These are phyloP conservation scores for Lanius ludovicianus DNA, from an alignment of 2,113 vertebrate species.

Conservation along the genomic window DNA sequence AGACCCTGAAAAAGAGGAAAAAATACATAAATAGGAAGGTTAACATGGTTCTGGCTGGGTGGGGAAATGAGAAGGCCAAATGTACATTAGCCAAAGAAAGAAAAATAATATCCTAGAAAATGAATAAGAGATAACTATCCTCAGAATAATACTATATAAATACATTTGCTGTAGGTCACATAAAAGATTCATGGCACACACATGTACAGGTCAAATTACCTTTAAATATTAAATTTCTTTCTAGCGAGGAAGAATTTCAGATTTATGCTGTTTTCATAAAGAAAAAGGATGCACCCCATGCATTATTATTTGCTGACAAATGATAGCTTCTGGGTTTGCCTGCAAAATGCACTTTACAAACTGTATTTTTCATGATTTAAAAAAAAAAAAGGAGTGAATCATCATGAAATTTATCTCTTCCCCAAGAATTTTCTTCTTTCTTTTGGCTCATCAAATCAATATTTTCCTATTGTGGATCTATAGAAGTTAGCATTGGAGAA, in stretches of 20 bases:
- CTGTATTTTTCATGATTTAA: not conserved
- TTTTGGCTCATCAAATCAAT: not conserved
- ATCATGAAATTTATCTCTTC: not conserved
- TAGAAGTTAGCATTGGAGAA: not conserved
- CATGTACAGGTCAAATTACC: constrained; percentile 82
- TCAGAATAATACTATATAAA: constrained; percentile 80
- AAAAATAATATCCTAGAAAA: constrained; percentile 77
- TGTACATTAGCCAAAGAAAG: constrained; percentile 66
- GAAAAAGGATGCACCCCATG: constrained; percentile 37
- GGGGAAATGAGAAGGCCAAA: constrained; percentile 80
- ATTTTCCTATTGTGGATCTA: not conserved
- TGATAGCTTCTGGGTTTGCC: constrained; percentile 14
- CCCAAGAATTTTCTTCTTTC: not conserved
- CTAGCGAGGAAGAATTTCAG: constrained; percentile 64
- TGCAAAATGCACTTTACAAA: not conserved
- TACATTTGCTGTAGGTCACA: constrained; percentile 82
- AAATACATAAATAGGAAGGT: constrained; percentile 70
- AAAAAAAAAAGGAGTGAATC: not conserved
- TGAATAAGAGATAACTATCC: constrained; percentile 77
- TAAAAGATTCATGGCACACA: constrained; percentile 81
- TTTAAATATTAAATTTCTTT: constrained; percentile 85
- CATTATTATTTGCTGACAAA: constrained; percentile 65
- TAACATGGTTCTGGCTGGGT: constrained; percentile 73
- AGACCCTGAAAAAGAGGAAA: constrained; percentile 71
- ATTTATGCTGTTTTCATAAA: constrained; percentile 71